Evolutionary conservation across 2,797 vertebrate genomes (phyloP), one percentile per base, ranked within the genome.

Genomic region (Botia kubotai): DNA sequence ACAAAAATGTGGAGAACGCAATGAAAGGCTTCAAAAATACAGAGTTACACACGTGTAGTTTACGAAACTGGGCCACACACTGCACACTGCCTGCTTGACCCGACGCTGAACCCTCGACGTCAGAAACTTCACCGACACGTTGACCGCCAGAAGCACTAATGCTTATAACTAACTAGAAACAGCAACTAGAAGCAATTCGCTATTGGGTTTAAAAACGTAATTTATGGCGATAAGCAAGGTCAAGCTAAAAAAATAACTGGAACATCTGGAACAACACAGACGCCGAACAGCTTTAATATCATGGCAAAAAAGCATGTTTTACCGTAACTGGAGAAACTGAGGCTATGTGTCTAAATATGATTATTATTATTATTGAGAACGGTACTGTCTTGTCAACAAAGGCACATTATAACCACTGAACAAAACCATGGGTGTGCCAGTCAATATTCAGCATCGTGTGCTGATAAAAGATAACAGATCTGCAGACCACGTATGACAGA

Each of bases 21-120:
- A 70, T 65, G 39, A 75, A 76, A 75, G 65, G 74, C 43, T 72
- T 75, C 70, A 58, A 55, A 72, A 80, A 84, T 63, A 82, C 16
- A 60, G 50, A 43, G 6, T 23, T 78, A 21, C 76, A 21, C 76
- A 52, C 52, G 21, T 70, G 53, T 48, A 33, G 23, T 70, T 48
- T 17, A 55, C 17, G 62, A 82, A 77, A 65, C 33, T 0, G 19
- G 52, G 29, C 14, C 67, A 60, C 60, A 39, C 14, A 3, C 7
- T 1, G 2, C 60, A 50, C 14, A 63, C 23, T 7, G 58, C 29
- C 16, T 12, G 29, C 12, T 16, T 3, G 14, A 46, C n/a, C 65
- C 46, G 19, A 10, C 0, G 6, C 26, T 26, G 39, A 77, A 77
- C 17, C 66, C 39, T 43, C 39, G 10, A 43, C 19, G 53, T 63